Evolutionary conservation across 2,888 invertebrate species (phyloP), one percentile per base, ranked within the genome.

Genomic region (Cremastinae sp.): DNA sequence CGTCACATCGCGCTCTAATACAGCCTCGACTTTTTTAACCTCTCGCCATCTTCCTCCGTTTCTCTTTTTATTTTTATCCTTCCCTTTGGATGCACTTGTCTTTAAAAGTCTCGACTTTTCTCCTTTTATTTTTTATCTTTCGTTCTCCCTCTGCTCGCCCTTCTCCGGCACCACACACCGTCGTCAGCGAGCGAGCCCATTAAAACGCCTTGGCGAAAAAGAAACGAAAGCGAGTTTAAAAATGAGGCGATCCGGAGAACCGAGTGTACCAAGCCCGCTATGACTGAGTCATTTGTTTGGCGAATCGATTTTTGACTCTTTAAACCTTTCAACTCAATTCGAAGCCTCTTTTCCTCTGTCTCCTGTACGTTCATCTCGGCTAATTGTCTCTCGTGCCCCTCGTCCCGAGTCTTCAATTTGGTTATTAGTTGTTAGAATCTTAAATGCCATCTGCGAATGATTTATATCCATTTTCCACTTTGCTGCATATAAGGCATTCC

Each of bases 251-350:
- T 54, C 43, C 47, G 51, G 36, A 59, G 64, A 62, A 53, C 70
- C 41, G 71, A 78, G 68, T 66, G 65, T 16, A 51, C 58, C n/a
- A 51, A 70, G 53, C 73, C 22, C 34, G 62, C 59, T 74, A 78
- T 83, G 83, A 85, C 84, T 79, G 83, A 85, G 84, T 84, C 85
- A 85, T 86, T 86, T 86, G 85, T 85, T 84, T 82, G 80, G 82
- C 62, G 81, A 83, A 85, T 84, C 82, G 84, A 83, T 84, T 84
- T 80, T 79, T 12, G 49, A 58, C 61, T 71, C 69, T 71, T 56
- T 61, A 77, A 78, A 69, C 65, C 64, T 73, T 77, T 73, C 70
- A 75, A 77, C 74, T 78, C 75, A 74, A 62, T 78, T 78, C 58
- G 58, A 10, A 64, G 59, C 18, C 34, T 69, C 18, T 28, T n/a